Conservation (phyloP, 2,888 invertebrate genomes). For the Latrodectus hesperus region DNA sequence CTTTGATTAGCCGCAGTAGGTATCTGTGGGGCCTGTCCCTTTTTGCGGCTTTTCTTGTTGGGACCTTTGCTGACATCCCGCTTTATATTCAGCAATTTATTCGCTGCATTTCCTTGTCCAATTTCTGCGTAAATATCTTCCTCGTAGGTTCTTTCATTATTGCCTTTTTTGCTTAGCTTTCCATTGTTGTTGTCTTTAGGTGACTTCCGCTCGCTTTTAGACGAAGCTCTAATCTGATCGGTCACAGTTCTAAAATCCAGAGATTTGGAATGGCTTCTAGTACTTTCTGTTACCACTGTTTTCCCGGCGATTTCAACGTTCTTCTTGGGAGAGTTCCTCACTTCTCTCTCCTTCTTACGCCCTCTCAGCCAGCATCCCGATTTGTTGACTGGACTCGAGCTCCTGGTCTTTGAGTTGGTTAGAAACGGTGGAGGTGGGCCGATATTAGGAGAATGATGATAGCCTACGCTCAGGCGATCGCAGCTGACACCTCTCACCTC, state of each 20-base stretch:
- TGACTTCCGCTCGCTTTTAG: neutral
- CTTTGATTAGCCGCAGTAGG: constrained; percentile 18
- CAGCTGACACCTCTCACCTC: constrained; percentile 50
- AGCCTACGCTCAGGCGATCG: constrained; percentile 47
- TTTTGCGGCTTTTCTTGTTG: constrained; percentile 21
- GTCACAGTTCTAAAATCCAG: constrained; percentile 15
- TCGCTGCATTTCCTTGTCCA: neutral
- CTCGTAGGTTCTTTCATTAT: constrained; percentile 19
- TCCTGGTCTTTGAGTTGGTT: neutral
- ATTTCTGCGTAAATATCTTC: constrained; percentile 53
- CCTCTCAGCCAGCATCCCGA: constrained; percentile 35
- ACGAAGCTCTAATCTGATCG: constrained; percentile 7
- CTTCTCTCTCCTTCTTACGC: constrained; percentile 36
- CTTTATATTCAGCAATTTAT: neutral
- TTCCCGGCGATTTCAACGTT: constrained; percentile 8
- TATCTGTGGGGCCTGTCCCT: constrained; percentile 49
- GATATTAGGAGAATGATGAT: constrained; percentile 19
- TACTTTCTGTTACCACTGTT: constrained; percentile 40
- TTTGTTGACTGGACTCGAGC: constrained; percentile 28
- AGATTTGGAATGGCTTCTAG: constrained; percentile 9
- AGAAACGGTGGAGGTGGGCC: neutral
- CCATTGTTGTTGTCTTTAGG: constrained; percentile 8
- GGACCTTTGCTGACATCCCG: constrained; percentile 18
- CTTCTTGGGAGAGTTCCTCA: neutral
- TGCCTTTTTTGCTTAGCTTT: constrained; percentile 5